phyloP scores from a whole-genome alignment of 2,797 vertebrate species.

The Chelon auratus region DNA sequence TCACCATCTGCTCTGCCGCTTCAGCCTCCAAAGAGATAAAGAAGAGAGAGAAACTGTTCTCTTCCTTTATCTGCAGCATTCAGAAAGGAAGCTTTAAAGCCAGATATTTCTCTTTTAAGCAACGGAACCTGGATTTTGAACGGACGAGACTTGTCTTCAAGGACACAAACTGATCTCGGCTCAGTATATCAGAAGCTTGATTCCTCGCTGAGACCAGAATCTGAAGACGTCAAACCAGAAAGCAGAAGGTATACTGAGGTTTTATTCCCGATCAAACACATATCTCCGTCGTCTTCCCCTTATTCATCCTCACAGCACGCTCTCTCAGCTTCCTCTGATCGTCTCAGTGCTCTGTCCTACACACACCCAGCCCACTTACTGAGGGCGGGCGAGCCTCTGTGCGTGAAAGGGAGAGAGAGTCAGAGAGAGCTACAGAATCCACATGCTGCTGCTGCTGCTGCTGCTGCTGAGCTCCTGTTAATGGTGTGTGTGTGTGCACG shows the following conservation, averaged over 20 bases:
- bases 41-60: slow-evolving; percentile 22
- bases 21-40: slow-evolving; percentile 58
- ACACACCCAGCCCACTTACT: slow-evolving; percentile 35
- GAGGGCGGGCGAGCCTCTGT: slow-evolving; percentile 44
- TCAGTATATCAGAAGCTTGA: slow-evolving; percentile 4
- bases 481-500: slow-evolving; percentile 40
- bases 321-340: slow-evolving; percentile 36
- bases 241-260: slow-evolving; percentile 27
- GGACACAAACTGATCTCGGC: slow-evolving; percentile 9
- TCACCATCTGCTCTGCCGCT: slow-evolving; percentile 69
- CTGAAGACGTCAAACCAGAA: not conserved
- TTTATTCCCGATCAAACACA: slow-evolving; percentile 24
- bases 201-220: slow-evolving; percentile 3
- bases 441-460: slow-evolving; percentile 55
- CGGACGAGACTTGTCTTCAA: slow-evolving; percentile 3
- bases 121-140: slow-evolving; percentile 3
- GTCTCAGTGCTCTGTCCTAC: slow-evolving; percentile 35
- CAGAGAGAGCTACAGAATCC: slow-evolving; percentile 10
- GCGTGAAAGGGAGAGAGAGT: slow-evolving; percentile 12
- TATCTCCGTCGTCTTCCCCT: not conserved
- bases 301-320: slow-evolving; percentile 20
- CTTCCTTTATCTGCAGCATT: slow-evolving; percentile 54
- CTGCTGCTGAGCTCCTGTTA: slow-evolving; percentile 44
- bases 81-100: not conserved
- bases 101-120: slow-evolving; percentile 1